These are phyloP conservation scores for Seriola dumerili DNA, from an alignment of 2,113 vertebrate genomes.

Conservation along the genomic window DNA sequence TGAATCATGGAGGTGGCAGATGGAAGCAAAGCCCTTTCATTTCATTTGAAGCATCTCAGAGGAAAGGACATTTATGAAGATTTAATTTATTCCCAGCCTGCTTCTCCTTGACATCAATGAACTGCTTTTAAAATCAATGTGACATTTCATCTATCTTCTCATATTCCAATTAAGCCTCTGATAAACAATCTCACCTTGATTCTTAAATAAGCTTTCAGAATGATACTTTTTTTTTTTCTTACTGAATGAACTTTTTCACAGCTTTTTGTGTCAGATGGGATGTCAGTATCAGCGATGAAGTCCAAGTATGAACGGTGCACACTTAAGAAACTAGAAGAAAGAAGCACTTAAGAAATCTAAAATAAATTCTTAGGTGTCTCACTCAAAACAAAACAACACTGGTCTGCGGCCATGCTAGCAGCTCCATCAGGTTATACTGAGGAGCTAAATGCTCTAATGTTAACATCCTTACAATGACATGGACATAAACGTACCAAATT, in stretches of 20 bases:
- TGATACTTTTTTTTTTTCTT: too few relatives aligned
- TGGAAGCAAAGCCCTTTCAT: neutral
- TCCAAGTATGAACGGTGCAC: too few relatives aligned
- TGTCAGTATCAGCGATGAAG: neutral
- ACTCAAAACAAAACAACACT: too few relatives aligned
- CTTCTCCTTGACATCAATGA: neutral
- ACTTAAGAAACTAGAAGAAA: too few relatives aligned
- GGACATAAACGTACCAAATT: neutral
- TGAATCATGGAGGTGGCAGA: neutral
- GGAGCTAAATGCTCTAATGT: neutral
- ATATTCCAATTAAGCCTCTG: neutral
- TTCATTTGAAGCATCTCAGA: neutral
- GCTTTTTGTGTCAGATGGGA: too few relatives aligned
- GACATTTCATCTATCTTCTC: neutral
- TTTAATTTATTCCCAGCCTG: neutral
- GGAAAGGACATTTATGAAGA: neutral
- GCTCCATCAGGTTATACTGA: too few relatives aligned
- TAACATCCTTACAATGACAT: neutral
- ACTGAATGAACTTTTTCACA: too few relatives aligned
- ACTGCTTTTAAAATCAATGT: neutral
- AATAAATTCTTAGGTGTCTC: too few relatives aligned
- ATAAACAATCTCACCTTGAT: too few relatives aligned
- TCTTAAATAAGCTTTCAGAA: too few relatives aligned
- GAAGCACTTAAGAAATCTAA: too few relatives aligned
- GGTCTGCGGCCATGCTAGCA: too few relatives aligned